Conservation (phyloP, 2,113 vertebrate genomes). For the Callaeas wilsoni region DNA sequence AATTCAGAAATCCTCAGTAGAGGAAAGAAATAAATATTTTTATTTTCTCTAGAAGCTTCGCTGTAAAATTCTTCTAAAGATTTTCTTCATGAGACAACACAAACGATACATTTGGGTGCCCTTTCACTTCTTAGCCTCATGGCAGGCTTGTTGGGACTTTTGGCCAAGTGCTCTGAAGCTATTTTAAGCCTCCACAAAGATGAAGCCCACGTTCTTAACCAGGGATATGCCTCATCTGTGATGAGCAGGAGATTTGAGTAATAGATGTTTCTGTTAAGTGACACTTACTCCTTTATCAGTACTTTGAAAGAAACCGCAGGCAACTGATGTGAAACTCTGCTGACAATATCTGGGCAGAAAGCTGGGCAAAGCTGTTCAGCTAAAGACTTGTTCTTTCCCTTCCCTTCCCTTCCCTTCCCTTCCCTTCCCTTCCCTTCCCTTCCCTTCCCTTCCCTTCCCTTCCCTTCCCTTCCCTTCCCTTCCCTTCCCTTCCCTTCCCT, state of each 20-base stretch:
- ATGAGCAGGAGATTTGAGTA: not conserved
- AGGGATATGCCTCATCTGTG: not conserved
- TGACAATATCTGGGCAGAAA: not conserved
- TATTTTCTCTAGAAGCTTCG: constrained; percentile 43
- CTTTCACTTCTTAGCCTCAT: not conserved
- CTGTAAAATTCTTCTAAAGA: constrained; percentile 46
- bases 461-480: not conserved
- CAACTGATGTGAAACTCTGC: not conserved
- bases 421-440: not conserved
- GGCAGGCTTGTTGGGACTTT: not conserved
- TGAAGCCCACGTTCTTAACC: not conserved
- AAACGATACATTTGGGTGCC: not conserved
- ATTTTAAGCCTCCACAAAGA: not conserved
- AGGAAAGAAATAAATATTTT: constrained; percentile 45
- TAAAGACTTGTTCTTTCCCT: not conserved
- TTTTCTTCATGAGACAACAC: not conserved
- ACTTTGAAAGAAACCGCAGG: not conserved
- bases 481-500: too few relatives aligned
- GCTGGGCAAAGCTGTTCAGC: not conserved
- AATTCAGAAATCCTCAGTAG: not conserved
- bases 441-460: not conserved
- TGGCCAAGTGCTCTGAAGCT: not conserved
- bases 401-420: not conserved
- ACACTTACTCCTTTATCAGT: not conserved
- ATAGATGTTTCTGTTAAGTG: not conserved